Evolutionary conservation across 2,113 vertebrate species (phyloP), one percentile per base, ranked within the genome.

Genomic region (Microtus oregoni): DNA sequence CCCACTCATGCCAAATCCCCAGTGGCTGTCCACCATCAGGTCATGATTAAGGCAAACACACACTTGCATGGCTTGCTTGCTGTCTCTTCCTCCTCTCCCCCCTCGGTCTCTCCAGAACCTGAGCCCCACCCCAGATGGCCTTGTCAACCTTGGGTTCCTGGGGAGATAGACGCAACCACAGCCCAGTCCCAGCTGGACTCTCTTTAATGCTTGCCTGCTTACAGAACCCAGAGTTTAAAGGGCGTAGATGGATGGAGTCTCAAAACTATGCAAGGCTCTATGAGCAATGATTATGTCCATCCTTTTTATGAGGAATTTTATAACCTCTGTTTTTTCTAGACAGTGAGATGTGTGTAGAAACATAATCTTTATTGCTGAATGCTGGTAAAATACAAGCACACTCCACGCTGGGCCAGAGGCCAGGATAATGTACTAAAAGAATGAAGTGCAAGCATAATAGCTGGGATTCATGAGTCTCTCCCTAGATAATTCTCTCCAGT

Each of bases 291-390:
- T 90, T 41, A 44, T 38, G 12, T 58, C 79, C 32, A 6, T 77
- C 89, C 89, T 77, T 81, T 94, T 85, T 61, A 78, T 91, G 52
- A 96, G 20, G 24, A 91, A 70, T 92, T 89, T 86, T 79, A 90
- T 87, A 91, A 61, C 47, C 58, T 91, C 79, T 95, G 38, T 41
- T 92, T 86, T 83, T 92, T 86, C 65, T 82, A 83, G 86, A 77
- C 65, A 67, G 61, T 92, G 78, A 95, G 77, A 20, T 92, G 3
- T 96, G 44, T 86, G 88, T 90, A 92, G 93, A 96, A 89, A 93
- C 72, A 55, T 17, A 67, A 75, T n/a, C 50, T 95, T 47, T 91
- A 47, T 94, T 89, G 67, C 77, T 65, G 77, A 73, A 77, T 68
- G 88, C 20, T 94, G 50, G 78, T 75, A 78, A 94, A 92, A 68